A percentile compares a stretch with the other conserved stretches of the same genome.
Conservation (phyloP, 2,888 invertebrate species). For the Lypha dubia region DNA sequence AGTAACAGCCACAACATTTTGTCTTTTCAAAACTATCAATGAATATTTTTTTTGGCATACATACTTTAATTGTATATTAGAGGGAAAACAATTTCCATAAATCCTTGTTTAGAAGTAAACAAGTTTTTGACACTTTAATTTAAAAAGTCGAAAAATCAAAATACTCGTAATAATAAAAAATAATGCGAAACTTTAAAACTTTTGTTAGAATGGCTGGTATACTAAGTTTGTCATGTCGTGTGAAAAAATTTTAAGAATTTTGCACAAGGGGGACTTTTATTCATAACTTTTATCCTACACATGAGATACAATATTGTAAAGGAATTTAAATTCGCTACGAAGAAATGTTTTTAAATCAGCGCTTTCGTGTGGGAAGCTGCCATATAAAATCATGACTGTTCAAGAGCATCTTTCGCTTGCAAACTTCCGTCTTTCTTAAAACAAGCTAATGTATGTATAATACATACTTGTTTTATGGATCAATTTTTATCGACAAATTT, state of each 20-base stretch:
- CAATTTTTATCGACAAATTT: background rate
- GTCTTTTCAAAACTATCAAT: conserved; percentile 55
- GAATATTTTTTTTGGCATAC: conserved; percentile 30
- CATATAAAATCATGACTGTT: too few species aligned
- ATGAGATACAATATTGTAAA: too few species aligned
- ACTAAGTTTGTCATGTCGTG: background rate
- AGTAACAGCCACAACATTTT: conserved; percentile 1
- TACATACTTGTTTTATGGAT: background rate
- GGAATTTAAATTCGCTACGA: too few species aligned
- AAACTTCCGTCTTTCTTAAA: too few species aligned
- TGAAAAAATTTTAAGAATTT: background rate
- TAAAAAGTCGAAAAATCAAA: conserved; percentile 13
- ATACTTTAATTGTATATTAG: background rate
- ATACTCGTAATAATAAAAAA: background rate
- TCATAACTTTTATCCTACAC: too few species aligned
- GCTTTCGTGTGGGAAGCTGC: too few species aligned
- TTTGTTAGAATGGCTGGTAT: background rate
- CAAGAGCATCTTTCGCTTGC: too few species aligned
- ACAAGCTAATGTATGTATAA: too few species aligned
- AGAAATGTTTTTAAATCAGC: too few species aligned
- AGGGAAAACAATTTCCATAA: conserved; percentile 42
- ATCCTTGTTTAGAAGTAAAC: conserved; percentile 63
- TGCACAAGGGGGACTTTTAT: background rate
- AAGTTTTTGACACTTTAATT: conserved; percentile 70
- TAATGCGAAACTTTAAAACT: conserved; percentile 6